Percentiles rank a stretch among this genome's conserved stretches.
Evolutionary conservation across 1,140 invertebrate genomes (phyloP).

Genomic region (Camponotus vicinus): DNA sequence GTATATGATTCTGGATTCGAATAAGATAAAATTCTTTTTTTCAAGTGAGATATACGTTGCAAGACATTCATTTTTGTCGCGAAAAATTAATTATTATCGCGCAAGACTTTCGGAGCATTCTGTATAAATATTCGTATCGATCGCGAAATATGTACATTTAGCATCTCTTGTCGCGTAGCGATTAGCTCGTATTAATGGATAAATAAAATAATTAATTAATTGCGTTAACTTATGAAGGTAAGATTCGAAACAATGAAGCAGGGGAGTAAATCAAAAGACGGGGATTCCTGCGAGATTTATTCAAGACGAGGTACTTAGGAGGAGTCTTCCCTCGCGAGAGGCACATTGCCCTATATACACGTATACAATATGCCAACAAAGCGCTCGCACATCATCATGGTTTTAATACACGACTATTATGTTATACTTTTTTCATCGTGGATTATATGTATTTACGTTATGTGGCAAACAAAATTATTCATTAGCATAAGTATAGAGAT

Average conservation of each 20-base stretch:
- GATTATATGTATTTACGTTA: constrained; percentile 16
- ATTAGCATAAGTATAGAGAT: neutral
- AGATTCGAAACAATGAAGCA: constrained; percentile 47
- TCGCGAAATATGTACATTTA: constrained; percentile 42
- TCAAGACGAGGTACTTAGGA: constrained; percentile 49
- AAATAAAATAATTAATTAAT: constrained; percentile 54
- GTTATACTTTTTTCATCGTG: neutral
- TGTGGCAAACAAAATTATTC: constrained; percentile 10
- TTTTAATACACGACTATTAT: constrained; percentile 3
- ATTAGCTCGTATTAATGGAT: constrained; percentile 56
- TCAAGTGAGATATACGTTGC: neutral
- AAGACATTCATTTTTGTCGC: neutral
- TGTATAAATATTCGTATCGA: constrained; percentile 48
- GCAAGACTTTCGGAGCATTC: constrained; percentile 52
- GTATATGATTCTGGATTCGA: neutral
- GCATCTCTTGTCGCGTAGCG: constrained; percentile 58
- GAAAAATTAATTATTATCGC: constrained; percentile 38
- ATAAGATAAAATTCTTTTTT: constrained; percentile 4
- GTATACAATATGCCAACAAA: constrained; percentile 50
- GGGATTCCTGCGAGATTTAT: constrained; percentile 54
- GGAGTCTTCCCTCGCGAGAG: constrained; percentile 71
- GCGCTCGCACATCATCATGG: constrained; percentile 36
- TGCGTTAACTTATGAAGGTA: constrained; percentile 49
- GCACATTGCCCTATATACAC: constrained; percentile 44
- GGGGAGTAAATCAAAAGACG: constrained; percentile 37